phyloP scores from a whole-genome alignment of 2,113 vertebrate species.

The Leptocoma aspasia region DNA sequence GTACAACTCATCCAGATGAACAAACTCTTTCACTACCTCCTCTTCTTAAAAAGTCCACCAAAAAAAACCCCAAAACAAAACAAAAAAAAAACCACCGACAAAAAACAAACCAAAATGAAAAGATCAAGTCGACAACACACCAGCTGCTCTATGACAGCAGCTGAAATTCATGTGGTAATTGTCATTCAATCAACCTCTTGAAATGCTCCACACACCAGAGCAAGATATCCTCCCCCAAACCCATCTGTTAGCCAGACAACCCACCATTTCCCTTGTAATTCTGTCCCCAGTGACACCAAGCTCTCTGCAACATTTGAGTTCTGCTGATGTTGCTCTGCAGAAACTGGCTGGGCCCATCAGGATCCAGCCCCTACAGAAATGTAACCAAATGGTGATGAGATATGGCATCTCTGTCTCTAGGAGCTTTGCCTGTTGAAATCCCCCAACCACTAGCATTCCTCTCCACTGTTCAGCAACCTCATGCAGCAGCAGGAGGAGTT shows the following conservation, averaged over 20 bases:
- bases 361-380: background rate
- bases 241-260: slow-evolving; percentile 40
- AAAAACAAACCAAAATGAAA: background rate
- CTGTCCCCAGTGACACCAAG: background rate
- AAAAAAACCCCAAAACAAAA: background rate
- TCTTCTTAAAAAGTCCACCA: background rate
- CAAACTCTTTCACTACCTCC: background rate
- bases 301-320: background rate
- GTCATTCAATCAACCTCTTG: slow-evolving; percentile 33
- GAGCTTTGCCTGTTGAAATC: background rate
- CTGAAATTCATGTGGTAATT: slow-evolving; percentile 32
- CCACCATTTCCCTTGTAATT: slow-evolving; percentile 1
- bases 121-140: slow-evolving; percentile 33
- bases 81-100: background rate
- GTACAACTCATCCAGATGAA: background rate
- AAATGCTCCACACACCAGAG: slow-evolving; percentile 30
- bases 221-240: slow-evolving; percentile 32
- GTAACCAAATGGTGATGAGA: background rate
- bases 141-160: slow-evolving; percentile 44
- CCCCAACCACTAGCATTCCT: background rate
- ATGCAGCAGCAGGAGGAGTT: background rate
- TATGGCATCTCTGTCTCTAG: background rate
- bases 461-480: background rate
- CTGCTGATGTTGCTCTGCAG: background rate
- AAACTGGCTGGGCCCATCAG: background rate